Evolutionary conservation across 2,888 invertebrate species (phyloP).

Genomic region (Rhyacophila evoluta): DNA sequence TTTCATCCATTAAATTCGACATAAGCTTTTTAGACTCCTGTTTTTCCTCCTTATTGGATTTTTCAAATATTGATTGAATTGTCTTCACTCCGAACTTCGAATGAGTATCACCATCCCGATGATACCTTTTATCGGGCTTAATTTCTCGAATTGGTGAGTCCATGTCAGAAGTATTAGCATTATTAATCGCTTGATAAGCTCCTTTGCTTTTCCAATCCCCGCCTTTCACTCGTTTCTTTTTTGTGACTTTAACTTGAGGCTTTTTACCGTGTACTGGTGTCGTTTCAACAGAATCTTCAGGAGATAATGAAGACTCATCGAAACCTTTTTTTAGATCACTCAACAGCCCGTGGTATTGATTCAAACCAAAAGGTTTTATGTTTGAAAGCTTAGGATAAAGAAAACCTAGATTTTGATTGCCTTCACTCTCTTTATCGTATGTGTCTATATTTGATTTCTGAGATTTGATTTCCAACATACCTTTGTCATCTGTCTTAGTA

Average conservation of each 20-base stretch:
- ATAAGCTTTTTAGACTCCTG: slow-evolving; percentile 23
- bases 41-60: slow-evolving; percentile 23
- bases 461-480: not conserved
- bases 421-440: slow-evolving; percentile 42
- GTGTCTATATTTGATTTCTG: not conserved
- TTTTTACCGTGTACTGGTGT: slow-evolving; percentile 70
- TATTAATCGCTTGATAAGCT: slow-evolving; percentile 63
- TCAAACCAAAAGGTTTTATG: slow-evolving; percentile 43
- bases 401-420: slow-evolving; percentile 49
- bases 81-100: slow-evolving; percentile 68
- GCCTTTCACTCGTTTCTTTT: slow-evolving; percentile 64
- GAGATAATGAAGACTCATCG: slow-evolving; percentile 59
- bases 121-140: slow-evolving; percentile 46
- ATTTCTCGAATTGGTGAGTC: slow-evolving; percentile 45
- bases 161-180: slow-evolving; percentile 65
- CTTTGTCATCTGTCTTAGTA: not conserved
- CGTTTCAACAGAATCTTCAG: slow-evolving; percentile 64
- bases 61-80: slow-evolving; percentile 63
- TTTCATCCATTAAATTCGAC: slow-evolving; percentile 35
- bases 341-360: slow-evolving; percentile 43
- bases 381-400: slow-evolving; percentile 45
- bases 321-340: slow-evolving; percentile 42
- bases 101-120: slow-evolving; percentile 28
- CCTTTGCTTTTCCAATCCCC: slow-evolving; percentile 65
- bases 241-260: slow-evolving; percentile 60